Conservation (phyloP, 2,888 invertebrate species). For the Autographa pulchrina region DNA sequence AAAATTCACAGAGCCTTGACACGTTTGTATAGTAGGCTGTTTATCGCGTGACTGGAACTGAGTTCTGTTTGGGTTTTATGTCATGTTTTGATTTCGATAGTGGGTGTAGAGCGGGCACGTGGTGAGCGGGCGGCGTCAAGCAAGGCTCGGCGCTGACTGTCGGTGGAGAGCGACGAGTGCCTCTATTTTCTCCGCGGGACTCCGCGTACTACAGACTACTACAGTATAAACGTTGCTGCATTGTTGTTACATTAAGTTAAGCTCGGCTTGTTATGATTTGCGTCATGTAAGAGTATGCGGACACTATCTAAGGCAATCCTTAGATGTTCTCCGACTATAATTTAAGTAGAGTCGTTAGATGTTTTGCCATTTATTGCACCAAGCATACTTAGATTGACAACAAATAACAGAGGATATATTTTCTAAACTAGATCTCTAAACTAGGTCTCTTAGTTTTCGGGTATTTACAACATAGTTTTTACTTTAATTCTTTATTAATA, state of each 20-base stretch:
- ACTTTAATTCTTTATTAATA: not conserved
- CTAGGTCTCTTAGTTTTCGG: not conserved
- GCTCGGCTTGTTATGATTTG: conserved; percentile 46
- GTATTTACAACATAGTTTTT: not conserved
- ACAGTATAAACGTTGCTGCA: conserved; percentile 16
- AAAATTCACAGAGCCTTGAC: conserved; percentile 32
- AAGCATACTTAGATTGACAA: not conserved
- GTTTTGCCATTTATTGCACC: conserved; percentile 35
- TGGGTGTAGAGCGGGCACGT: conserved; percentile 24
- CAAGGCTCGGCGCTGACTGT: conserved; percentile 60
- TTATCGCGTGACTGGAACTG: conserved; percentile 42
- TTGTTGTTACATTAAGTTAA: conserved; percentile 42
- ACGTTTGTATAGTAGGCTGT: conserved; percentile 23
- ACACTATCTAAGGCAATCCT: conserved; percentile 29
- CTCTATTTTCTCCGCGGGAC: conserved; percentile 44
- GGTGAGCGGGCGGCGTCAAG: conserved; percentile 54
- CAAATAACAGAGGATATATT: not conserved
- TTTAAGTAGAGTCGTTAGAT: conserved; percentile 27
- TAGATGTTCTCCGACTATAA: not conserved
- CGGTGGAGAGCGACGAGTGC: conserved; percentile 38
- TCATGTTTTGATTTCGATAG: conserved; percentile 60
- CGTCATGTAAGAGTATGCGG: conserved; percentile 27
- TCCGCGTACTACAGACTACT: conserved; percentile 13
- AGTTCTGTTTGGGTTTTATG: conserved; percentile 53
- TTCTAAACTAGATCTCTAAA: not conserved